Evolutionary conservation across 2,113 vertebrate species (phyloP), one percentile per base, ranked within the genome.

Genomic region (Syrrhaptes paradoxus): DNA sequence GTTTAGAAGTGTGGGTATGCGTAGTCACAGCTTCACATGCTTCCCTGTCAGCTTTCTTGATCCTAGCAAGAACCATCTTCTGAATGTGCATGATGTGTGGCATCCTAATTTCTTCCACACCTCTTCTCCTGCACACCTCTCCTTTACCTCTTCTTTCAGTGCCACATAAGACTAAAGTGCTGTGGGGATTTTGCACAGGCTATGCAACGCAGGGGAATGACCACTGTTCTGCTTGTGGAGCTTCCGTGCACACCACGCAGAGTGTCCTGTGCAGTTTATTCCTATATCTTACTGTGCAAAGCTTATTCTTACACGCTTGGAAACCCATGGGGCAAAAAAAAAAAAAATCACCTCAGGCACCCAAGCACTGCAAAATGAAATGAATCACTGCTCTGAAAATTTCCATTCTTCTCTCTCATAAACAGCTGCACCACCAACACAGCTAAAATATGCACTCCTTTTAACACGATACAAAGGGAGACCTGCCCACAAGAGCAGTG

Each of bases 381-480:
- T 45, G 0, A 67, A 59, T 51, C 34, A 25, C 18, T 45, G n/a
- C 32, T 62, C 32, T 46, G 78, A 80, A 79, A 88, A 57, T 65
- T 29, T 79, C 34, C 54, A 31, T 7, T 20, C 10, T 75, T 54
- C 41, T 51, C 21, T 67, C 31, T 72, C 9, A 3, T n/a, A 58
- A 71, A 72, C 14, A 59, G 43, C 55, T 58, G 24, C 21, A 49
- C 49, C 18, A 54, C 25, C 13, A 73, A 32, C 24, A 15, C 0
- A 2, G 54, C 14, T 43, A 18, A 55, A 77, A 66, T 16, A 77
- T 32, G 52, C 34, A 26, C 43, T 62, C 31, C 46, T 19, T 49
- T 0, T 20, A 78, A 19, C 17, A 71, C 4, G 18, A 19, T 0
- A 0, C 6, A 10, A 46, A 49, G 20, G 26, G 18, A 74, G 21